These are phyloP conservation scores for Clinocottus analis DNA, from an alignment of 2,113 vertebrate genomes.

Conservation along the genomic window DNA sequence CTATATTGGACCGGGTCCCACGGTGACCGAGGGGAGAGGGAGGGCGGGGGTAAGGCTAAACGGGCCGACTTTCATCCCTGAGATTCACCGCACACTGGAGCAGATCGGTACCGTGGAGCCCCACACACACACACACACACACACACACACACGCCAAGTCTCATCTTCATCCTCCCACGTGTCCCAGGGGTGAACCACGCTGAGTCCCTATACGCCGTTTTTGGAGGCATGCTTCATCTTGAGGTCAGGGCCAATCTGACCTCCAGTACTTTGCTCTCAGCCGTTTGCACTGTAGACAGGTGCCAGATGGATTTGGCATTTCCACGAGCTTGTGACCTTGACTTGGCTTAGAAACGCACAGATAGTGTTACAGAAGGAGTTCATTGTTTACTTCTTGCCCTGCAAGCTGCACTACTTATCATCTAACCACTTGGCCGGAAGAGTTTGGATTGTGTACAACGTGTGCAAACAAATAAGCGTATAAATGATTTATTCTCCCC, in stretches of 20 bases:
- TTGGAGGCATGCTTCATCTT: slow-evolving; percentile 35
- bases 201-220: slow-evolving; percentile 11
- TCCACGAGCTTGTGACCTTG: slow-evolving; percentile 47
- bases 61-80: slow-evolving; percentile 32
- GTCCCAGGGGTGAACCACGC: slow-evolving; percentile 33
- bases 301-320: slow-evolving; percentile 42
- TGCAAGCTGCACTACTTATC: slow-evolving; percentile 23
- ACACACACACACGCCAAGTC: neutral
- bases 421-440: slow-evolving; percentile 6
- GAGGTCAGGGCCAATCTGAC: slow-evolving; percentile 58
- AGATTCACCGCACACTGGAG: neutral
- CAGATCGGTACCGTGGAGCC: slow-evolving; percentile 15
- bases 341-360: slow-evolving; percentile 22
- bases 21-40: neutral
- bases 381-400: slow-evolving; percentile 27
- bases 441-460: slow-evolving; percentile 8
- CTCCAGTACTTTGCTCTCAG: slow-evolving; percentile 31
- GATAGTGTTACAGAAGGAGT: slow-evolving; percentile 21
- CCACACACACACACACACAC: slow-evolving; percentile 11
- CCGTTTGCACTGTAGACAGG: no score
- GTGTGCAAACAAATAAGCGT: slow-evolving; percentile 32
- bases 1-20: slow-evolving; percentile 25
- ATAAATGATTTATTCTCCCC: slow-evolving; percentile 54
- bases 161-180: slow-evolving; percentile 6
- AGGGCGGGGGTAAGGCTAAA: slow-evolving; percentile 51